phyloP scores from a whole-genome alignment of 2,797 vertebrate genomes.

The Syngnathus rostellatus region DNA sequence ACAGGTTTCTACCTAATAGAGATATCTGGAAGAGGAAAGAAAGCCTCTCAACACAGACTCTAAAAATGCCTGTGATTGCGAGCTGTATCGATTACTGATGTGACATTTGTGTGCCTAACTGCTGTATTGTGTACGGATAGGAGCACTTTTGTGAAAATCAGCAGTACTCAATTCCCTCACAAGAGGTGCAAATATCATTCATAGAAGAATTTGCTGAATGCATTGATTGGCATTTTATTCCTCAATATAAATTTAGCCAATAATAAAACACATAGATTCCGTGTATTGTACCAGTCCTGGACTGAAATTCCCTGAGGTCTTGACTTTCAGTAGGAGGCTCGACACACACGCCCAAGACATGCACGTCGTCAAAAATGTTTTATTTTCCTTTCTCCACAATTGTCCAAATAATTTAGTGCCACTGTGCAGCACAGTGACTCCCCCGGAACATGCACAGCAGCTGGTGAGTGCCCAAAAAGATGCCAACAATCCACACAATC shows the following conservation, averaged over 20 bases:
- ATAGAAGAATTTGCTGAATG: neutral
- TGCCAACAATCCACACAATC: constrained; percentile 61
- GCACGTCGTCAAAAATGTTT: constrained; percentile 17
- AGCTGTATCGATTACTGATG: neutral
- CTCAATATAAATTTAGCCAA: neutral
- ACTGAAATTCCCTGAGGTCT: too few relatives aligned
- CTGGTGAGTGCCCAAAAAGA: constrained; percentile 50
- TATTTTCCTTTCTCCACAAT: constrained; percentile 34
- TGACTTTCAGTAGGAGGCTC: neutral
- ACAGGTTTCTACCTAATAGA: neutral
- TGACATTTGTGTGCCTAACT: neutral
- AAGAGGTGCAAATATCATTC: neutral
- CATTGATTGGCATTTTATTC: neutral
- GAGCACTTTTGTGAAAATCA: neutral
- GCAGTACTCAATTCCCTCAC: neutral
- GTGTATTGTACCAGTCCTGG: too few relatives aligned
- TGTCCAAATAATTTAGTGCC: constrained; percentile 40
- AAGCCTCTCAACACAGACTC: neutral
- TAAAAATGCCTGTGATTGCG: neutral
- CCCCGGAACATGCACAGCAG: constrained; percentile 32
- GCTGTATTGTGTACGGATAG: neutral
- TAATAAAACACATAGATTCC: neutral
- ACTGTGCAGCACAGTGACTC: constrained; percentile 27
- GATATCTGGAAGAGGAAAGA: neutral
- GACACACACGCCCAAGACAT: constrained; percentile 7